Evolutionary conservation across 2,113 vertebrate species (phyloP).

Genomic region (Pipa parva): DNA sequence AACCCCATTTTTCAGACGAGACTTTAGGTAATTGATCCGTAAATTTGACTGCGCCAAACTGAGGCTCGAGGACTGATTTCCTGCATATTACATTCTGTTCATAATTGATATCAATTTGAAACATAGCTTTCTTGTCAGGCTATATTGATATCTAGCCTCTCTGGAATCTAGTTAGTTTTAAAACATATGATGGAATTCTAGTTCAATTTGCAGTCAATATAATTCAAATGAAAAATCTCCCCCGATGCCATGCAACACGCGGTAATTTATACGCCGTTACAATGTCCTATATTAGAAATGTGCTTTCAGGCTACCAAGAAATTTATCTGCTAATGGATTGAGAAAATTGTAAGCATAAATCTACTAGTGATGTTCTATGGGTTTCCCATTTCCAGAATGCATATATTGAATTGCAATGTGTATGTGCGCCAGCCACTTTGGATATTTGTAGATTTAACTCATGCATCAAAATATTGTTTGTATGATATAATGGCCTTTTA

Average conservation of each 20-base stretch:
- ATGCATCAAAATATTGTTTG: no score
- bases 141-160: conserved; percentile 15
- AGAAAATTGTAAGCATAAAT: conserved; percentile 2
- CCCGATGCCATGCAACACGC: background rate
- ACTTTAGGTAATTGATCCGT: no score
- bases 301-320: background rate
- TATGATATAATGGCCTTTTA: no score
- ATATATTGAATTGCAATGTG: conserved; percentile 1
- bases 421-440: background rate
- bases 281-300: background rate
- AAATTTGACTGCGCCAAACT: no score
- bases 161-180: conserved; percentile 16
- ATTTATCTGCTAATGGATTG: background rate
- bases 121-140: background rate
- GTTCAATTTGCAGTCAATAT: conserved; percentile 29
- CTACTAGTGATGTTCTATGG: background rate
- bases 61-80: no score
- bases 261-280: conserved; percentile 26
- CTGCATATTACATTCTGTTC: background rate
- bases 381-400: background rate
- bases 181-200: conserved; percentile 28
- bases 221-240: conserved; percentile 25
- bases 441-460: no score
- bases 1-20: no score
- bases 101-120: conserved; percentile 23